Evolutionary conservation across 2,888 invertebrate genomes (phyloP), one percentile per base, ranked within the genome.

Genomic region (Calephelis perditalis): DNA sequence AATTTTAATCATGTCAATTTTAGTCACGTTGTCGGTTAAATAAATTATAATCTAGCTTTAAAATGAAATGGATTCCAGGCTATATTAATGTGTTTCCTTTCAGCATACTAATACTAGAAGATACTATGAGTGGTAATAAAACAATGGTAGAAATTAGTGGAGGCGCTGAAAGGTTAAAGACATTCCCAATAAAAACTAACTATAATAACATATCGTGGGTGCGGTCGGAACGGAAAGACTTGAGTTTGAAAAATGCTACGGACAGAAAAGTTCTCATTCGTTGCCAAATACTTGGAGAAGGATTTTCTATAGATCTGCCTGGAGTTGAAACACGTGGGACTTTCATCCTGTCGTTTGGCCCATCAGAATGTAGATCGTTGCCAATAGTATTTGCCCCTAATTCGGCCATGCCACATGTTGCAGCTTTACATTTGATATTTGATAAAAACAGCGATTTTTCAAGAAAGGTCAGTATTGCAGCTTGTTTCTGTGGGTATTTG

Each of bases 121-220:
- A 90, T 36, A 65, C 71, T 5, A 64, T 72, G 0, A 76, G 77
- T 1, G 78, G 79, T 8, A 70, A 70, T 9, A 76, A 73, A 61
- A 82, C 77, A 0, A 61, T 68, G 0, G 63, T 89, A 3, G 78
- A 84, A 54, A 71, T 89, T 7, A 62, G 65, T 35, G 82, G 82
- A 7, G 86, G 86, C 2, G 59, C 69, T 2, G 82, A 84, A 0
- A 77, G 73, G 46, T 76, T 78, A 0, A 83, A 78, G 67, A 61
- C 68, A 0, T 90, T 89, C 64, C 89, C 89, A 0, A 81, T 90
- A 35, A 86, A 87, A 64, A 86, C 86, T 0, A 89, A 81, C 63
- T 71, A 77, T 65, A 75, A 70, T 46, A 71, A 71, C 0, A 70
- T 90, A 65, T 85, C 87, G 0, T 90, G 86, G 84, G 82, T 88